Percentiles rank a stretch among this genome's conserved stretches.
Evolutionary conservation across 37 sponge, comb jelly and placozoan genomes (phyloP).

Genomic region (Theonella swinhoei): DNA sequence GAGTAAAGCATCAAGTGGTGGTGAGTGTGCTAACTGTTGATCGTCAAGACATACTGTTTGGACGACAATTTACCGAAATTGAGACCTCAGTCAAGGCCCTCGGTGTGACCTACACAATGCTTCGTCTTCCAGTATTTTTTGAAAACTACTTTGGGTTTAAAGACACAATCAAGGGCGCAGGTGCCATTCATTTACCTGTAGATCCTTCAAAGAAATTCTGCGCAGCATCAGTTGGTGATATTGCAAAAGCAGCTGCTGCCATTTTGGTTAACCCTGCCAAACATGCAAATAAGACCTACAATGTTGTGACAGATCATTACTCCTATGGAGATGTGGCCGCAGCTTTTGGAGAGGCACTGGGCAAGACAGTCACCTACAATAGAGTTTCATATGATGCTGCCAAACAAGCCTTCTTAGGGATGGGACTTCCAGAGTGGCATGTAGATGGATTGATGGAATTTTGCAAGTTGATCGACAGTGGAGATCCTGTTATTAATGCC

Average conservation of each 20-base stretch:
- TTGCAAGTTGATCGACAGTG: too few species aligned
- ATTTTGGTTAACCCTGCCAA: too few species aligned
- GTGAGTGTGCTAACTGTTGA: conserved; percentile 47
- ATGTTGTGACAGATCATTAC: conserved; percentile 48
- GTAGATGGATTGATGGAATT: conserved; percentile 41
- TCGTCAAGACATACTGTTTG: conserved; percentile 37
- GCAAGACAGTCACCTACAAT: too few species aligned
- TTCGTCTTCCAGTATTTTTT: conserved; percentile 66
- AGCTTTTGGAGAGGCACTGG: too few species aligned
- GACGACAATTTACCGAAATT: conserved; percentile 31
- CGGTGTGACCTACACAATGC: conserved; percentile 49
- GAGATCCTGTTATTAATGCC: too few species aligned
- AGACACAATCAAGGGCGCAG: conserved; percentile 12
- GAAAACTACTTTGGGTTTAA: conserved; percentile 47
- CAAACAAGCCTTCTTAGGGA: too few species aligned
- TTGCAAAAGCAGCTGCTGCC: too few species aligned
- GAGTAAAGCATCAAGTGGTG: conserved; percentile 48
- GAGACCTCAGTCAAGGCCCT: conserved; percentile 35
- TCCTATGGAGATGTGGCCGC: too few species aligned
- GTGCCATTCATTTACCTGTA: conserved; percentile 28
- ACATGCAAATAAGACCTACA: too few species aligned
- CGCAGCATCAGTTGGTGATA: too few species aligned
- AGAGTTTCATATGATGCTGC: too few species aligned
- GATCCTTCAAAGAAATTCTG: conserved; percentile 44
- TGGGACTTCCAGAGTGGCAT: conserved; percentile 49